These are phyloP conservation scores for Scaptomyza flava DNA, from an alignment of 2,888 invertebrate genomes.

Conservation along the genomic window DNA sequence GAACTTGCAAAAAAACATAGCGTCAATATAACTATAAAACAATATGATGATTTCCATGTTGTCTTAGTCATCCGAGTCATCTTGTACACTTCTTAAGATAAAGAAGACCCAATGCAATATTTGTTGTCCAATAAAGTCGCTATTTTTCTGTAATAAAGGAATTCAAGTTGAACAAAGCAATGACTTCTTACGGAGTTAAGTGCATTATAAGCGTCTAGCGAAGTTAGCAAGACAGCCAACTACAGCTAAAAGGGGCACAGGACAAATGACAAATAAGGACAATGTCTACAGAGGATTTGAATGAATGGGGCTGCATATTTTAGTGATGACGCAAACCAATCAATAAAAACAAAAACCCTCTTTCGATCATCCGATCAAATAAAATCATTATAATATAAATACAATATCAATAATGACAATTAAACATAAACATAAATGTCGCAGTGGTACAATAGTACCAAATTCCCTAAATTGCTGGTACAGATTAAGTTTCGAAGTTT, in stretches of 20 bases:
- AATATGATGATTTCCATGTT: slow-evolving; percentile 4
- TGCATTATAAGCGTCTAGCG: too few species aligned
- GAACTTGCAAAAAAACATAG: slow-evolving; percentile 7
- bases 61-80: slow-evolving; percentile 21
- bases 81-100: slow-evolving; percentile 4
- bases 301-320: background rate
- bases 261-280: background rate
- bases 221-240: background rate
- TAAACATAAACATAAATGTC: background rate
- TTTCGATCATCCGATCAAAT: background rate
- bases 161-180: background rate
- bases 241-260: background rate
- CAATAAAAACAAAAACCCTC: too few species aligned
- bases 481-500: background rate
- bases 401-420: too few species aligned
- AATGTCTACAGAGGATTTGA: background rate
- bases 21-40: slow-evolving; percentile 8
- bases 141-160: slow-evolving; percentile 16
- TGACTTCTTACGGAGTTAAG: background rate
- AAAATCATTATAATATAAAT: too few species aligned
- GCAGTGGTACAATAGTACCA: slow-evolving; percentile 2
- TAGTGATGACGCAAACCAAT: background rate
- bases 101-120: background rate
- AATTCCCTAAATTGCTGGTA: background rate
- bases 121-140: slow-evolving; percentile 6